Base-by-base conservation (phyloP, 2,797 vertebrate species). In the Pogonophryne albipinna region DNA sequence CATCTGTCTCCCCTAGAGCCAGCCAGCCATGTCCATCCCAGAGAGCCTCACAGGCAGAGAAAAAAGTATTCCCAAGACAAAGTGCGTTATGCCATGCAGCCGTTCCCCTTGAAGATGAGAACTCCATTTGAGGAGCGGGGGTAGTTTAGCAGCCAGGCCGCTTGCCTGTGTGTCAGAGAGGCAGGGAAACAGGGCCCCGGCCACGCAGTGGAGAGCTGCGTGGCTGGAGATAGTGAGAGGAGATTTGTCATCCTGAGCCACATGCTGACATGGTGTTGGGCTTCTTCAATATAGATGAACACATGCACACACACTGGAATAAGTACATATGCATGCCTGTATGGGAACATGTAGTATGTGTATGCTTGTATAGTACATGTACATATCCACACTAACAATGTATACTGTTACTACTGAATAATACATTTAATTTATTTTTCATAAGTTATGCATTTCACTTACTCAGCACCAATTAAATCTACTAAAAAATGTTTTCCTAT, bases 21-120 rank as follows among this genome's bases (percentile, higher is more conserved):
- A 92, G 89, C 86, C 91, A 92, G 85, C 91, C 91, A 89, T 91
- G 90, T 89, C 91, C 85, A 75, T 85, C 83, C 81, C 82, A 42
- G 72, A 87, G 87, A 91, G 77, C 89, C 89, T 91, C 88, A 89
- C 89, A 89, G 85, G 82, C 84, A 91, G 87, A 86, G 89, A 90
- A 89, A 90, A 93, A 92, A 88, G 88, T 88, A 93, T 93, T 94
- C 93, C 87, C 85, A 90, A 94, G 91, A 94, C 90, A 93, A 95
- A 94, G 92, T 94, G 83, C 66, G 85, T 93, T 88, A 93, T 92
- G 89, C 90, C 90, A 91, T 86, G 89, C 82, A 84, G 88, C 85
- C 80, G 31, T 86, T 90, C 86, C 87, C 89, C 87, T 90, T 90
- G 90, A 93, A 93, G 90, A 90, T 90, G 92, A 93, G 91, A 90